Percentiles rank a stretch among this genome's conserved stretches.
phyloP scores from a whole-genome alignment of 2,113 vertebrate species.

The Aldabrachelys gigantea region DNA sequence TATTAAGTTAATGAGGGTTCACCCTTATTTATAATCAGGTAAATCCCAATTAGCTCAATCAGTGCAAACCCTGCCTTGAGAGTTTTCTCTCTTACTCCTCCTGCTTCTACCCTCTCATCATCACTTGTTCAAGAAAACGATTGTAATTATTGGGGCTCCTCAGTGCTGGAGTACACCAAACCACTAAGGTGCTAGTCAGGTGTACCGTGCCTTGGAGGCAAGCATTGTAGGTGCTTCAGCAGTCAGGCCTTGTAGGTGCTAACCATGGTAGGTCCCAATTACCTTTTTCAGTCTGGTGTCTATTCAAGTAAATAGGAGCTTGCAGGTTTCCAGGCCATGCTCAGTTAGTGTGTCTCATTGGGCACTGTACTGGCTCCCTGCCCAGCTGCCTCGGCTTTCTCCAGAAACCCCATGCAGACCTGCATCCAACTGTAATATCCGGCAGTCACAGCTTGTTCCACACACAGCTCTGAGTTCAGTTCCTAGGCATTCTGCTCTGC shows the following conservation, averaged over 20 bases:
- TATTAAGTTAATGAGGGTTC: background rate
- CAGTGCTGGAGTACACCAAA: background rate
- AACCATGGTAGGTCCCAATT: background rate
- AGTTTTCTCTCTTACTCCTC: background rate
- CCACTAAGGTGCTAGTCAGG: background rate
- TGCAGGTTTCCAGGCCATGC: background rate
- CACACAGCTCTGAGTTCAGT: background rate
- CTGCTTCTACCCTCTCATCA: background rate
- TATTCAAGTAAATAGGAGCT: background rate
- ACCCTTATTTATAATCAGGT: background rate
- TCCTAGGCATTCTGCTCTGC: background rate
- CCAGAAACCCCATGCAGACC: background rate
- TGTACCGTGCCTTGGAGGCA: background rate
- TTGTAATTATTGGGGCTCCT: background rate
- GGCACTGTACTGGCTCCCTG: background rate
- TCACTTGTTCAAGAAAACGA: background rate
- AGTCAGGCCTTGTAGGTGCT: background rate
- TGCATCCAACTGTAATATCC: background rate
- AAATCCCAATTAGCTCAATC: accelerated
- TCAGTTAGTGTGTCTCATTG: background rate
- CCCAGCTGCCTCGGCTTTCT: background rate
- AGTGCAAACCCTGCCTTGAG: background rate
- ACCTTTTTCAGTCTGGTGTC: background rate
- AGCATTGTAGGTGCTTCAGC: background rate
- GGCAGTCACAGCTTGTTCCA: background rate